These are phyloP conservation scores for Cetoscarus ocellatus DNA, from an alignment of 2,797 vertebrate species.

Conservation along the genomic window DNA sequence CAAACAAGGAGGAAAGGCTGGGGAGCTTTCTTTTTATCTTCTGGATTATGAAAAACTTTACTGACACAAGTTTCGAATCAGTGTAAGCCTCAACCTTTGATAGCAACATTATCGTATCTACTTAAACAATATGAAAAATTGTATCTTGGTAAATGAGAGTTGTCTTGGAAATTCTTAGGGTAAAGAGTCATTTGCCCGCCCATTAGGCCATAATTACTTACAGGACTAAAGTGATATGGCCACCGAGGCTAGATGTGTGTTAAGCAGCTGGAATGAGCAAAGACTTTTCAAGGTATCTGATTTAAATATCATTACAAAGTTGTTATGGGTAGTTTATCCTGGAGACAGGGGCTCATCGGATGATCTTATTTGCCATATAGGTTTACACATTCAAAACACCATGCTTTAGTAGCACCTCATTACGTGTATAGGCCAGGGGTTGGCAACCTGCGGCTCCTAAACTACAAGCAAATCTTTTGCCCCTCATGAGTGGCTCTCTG, in stretches of 20 bases:
- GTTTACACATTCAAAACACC: too few relatives aligned
- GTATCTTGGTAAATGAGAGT: neutral
- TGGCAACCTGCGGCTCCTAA: too few relatives aligned
- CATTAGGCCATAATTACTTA: neutral
- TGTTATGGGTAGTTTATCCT: too few relatives aligned
- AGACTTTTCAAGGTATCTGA: too few relatives aligned
- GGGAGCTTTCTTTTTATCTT: conserved; percentile 63
- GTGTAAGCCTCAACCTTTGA: conserved; percentile 12
- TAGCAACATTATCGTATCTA: conserved; percentile 14
- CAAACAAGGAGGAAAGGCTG: conserved; percentile 41
- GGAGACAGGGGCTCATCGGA: too few relatives aligned
- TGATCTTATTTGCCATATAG: too few relatives aligned
- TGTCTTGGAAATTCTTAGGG: conserved; percentile 15
- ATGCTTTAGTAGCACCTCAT: too few relatives aligned
- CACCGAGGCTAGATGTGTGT: neutral
- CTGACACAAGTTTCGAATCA: conserved; percentile 35
- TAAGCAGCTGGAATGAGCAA: neutral
- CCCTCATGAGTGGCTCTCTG: too few relatives aligned
- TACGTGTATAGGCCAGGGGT: too few relatives aligned
- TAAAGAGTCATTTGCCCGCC: neutral
- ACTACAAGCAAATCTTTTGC: too few relatives aligned
- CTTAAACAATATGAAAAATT: conserved; percentile 10
- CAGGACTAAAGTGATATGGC: neutral
- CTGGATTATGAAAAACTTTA: conserved; percentile 52
- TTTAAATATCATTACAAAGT: neutral